phyloP scores from a whole-genome alignment of 2,113 vertebrate species.

The Anarhynchus alexandrinus region DNA sequence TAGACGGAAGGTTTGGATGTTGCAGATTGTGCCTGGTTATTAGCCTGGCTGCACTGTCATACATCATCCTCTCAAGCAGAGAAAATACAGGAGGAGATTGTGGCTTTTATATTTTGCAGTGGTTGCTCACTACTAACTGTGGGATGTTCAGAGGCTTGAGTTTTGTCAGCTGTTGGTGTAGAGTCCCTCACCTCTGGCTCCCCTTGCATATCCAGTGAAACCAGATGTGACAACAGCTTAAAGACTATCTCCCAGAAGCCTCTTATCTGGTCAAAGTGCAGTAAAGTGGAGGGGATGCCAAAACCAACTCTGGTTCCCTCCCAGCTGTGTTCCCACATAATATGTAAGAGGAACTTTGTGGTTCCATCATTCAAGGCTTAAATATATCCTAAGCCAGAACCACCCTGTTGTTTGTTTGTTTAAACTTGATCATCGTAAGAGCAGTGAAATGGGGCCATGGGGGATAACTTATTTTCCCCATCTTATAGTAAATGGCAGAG shows the following conservation, averaged over 20 bases:
- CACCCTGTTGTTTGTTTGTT: not conserved
- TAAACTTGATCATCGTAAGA: not conserved
- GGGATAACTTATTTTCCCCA: not conserved
- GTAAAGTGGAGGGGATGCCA: not conserved
- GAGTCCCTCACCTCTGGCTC: not conserved
- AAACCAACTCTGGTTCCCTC: not conserved
- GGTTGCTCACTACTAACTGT: not conserved
- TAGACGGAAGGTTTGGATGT: not conserved
- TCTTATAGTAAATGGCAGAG: not conserved
- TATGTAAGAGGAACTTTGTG: not conserved
- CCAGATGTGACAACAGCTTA: not conserved
- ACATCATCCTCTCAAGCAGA: not conserved
- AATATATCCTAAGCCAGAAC: not conserved
- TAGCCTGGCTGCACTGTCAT: not conserved
- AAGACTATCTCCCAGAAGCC: not conserved
- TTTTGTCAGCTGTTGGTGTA: not conserved
- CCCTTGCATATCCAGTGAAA: not conserved
- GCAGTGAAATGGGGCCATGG: not conserved
- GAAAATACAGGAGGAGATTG: not conserved
- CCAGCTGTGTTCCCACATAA: not conserved
- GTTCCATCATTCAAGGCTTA: not conserved
- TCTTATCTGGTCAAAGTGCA: not conserved
- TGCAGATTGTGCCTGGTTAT: not conserved
- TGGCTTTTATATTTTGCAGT: not conserved
- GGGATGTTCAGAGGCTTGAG: not conserved